Evolutionary conservation across 1,140 invertebrate genomes (phyloP), one percentile per base, ranked within the genome.

Genomic region (Argopecten irradians): DNA sequence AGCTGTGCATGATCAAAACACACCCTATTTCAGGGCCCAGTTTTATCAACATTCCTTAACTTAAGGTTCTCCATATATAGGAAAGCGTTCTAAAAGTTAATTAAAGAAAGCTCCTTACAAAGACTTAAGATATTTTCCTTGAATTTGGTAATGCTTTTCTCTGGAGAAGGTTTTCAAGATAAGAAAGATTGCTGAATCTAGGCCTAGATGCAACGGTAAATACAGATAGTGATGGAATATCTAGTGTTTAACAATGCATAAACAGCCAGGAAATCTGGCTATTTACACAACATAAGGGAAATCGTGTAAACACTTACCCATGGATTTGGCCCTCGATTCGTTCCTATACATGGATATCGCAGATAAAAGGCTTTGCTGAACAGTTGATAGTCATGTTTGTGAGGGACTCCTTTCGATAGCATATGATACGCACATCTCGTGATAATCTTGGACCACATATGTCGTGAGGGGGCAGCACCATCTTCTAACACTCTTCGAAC

Each of bases 381-480:
- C 28, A 41, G 22, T 19, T 88, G 87, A 43, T 88, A 88, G 35
- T 88, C 87, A 86, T 88, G 87, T 86, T 88, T 88, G 16, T 84
- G 84, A 0, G 87, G 87, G 8, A 88, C 87, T 0, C 87, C 87
- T 46, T 88, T 88, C 16, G 87, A 88, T 14, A 88, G 39, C 46
- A 88, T 85, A 88, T 88, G 87, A 55, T 88, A 88, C 46, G 87
- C 87, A 86, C 87, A 88, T 41, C 87, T 34, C 8, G 87, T 86
- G 16, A 88, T 88, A 1, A 88, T 88, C 32, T 88, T 88, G 3
- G 87, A 88, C 87, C 87, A 88, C 43, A 85, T 86, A 41, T 88
- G 84, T 39, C 87, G 84, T 33, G 87, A 88, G 11, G 87, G 87
- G 14, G 87, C 43, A 82, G 35, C 83, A 33, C 46, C 84, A 35